These are phyloP conservation scores for Xenopus tropicalis DNA, from an alignment of 2,113 vertebrate genomes.

Conservation along the genomic window DNA sequence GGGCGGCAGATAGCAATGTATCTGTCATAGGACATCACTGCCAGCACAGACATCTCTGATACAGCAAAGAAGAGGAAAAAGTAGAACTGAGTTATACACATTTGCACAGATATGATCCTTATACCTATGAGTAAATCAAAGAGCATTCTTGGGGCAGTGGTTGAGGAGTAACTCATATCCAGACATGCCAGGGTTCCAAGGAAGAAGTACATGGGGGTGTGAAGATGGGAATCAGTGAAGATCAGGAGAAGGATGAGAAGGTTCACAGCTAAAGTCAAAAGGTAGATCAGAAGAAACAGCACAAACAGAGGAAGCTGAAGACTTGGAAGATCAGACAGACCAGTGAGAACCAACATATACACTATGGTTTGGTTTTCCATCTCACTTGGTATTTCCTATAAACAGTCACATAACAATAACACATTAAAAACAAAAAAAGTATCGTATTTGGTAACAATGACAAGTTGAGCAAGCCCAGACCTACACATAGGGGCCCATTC, in stretches of 20 bases:
- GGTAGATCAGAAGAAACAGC: constrained; percentile 33
- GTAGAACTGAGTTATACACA: constrained; percentile 45
- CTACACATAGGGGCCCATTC: too few relatives aligned
- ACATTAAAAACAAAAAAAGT: too few relatives aligned
- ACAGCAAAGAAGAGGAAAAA: constrained; percentile 44
- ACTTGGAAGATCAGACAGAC: too few relatives aligned
- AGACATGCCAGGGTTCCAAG: constrained; percentile 43
- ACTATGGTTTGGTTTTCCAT: too few relatives aligned
- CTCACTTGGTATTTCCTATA: not conserved
- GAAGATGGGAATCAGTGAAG: constrained; percentile 36
- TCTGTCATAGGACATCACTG: too few relatives aligned
- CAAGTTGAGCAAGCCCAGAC: too few relatives aligned
- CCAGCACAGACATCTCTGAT: too few relatives aligned
- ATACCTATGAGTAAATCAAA: constrained; percentile 21
- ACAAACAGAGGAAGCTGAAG: constrained; percentile 33
- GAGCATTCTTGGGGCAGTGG: constrained; percentile 47
- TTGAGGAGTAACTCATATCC: constrained; percentile 44
- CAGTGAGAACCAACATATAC: too few relatives aligned
- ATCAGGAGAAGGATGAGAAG: constrained; percentile 40
- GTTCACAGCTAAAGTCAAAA: constrained; percentile 43
- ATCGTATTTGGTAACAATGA: too few relatives aligned
- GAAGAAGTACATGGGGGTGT: constrained; percentile 52
- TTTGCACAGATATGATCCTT: constrained; percentile 28
- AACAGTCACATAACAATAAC: too few relatives aligned
- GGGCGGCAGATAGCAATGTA: too few relatives aligned